Evolutionary conservation across 2,888 invertebrate species (phyloP), one percentile per base, ranked within the genome.

Genomic region (Meta bourneti): DNA sequence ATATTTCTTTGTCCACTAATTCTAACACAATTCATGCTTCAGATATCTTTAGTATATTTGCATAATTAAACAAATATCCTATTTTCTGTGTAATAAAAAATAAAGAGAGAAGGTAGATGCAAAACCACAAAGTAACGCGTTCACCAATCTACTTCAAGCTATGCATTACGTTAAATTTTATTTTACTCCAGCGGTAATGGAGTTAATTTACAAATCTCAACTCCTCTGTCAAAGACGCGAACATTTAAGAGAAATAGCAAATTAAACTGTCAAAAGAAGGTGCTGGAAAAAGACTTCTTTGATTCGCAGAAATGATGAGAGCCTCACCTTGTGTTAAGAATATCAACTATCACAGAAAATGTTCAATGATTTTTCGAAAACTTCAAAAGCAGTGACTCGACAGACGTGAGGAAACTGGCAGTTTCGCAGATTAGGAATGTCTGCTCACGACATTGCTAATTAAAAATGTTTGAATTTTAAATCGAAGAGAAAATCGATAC

Each of bases 391-490:
- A 8, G 61, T 11, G 13, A 61, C 8, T 9, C 61, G 61, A 61
- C 11, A 9, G 61, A 61, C 61, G 61, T 16, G 61, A n/a, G 71
- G 84, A 48, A 84, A 75, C 52, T 87, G 87, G 48, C 87, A 87
- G 87, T n/a, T 87, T 61, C 7, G 54, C 69, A 79, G 52, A 51
- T 54, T 71, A 54, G n/a, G 19, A 79, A 72, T 79, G 78, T 69
- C 84, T 90, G 90, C 79, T 72, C 72, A 48, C 79, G 90, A 90
- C 90, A 84, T 90, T 75, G 72, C 84, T 90, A 90, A 90, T 90
- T 90, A 90, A 87, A 78, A 90, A 90, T 90, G 84, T 84, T 90
- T 90, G 79, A 79, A 71, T 49, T 51, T 77, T 77, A 49, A 49
- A 51, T 61, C 61, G 11, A 16, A 61, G 4, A 9, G 61, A 9